Evolutionary conservation across 2,888 invertebrate species (phyloP), one percentile per base, ranked within the genome.

Genomic region (Papilio gigon): DNA sequence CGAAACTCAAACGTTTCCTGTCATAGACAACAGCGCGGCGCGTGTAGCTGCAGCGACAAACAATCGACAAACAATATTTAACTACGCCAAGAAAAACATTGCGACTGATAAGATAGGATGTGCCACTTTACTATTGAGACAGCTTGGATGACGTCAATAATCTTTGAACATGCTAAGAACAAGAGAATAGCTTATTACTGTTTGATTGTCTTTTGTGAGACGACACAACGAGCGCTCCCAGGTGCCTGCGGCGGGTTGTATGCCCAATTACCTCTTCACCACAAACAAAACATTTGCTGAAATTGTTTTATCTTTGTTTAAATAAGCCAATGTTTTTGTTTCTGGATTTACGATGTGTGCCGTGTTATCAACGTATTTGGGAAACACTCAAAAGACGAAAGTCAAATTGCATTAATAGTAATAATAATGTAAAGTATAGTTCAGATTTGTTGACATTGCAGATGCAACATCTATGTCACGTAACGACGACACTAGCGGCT

Each of bases 61-160:
- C 25, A 60, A 40, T 56, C 47, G 47, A 47, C 47, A 63, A 20
- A 62, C 44, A 62, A 47, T 47, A 63, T 63, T 63, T 47, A 47
- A 63, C 37, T 25, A 25, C 22, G 33, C 33, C 6, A 30, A 33
- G 47, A 63, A 47, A 63, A 44, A 63, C 62, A 47, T 44, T 35
- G 8, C 20, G 5, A 5, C 30, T 12, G 62, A 63, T 63, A 63
- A 63, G 62, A 63, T 47, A 63, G 20, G 6, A 63, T 47, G 47
- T 47, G 62, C 47, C 47, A 63, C 22, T 17, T 47, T n/a, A 62
- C 62, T 35, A 1, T 20, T 9, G 12, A 27, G 25, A 40, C 60
- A 35, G 22, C 8, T 17, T 30, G 17, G 30, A 17, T 17, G n/a
- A n/a, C 30, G 53, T 56, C 27, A 56, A 30, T 56, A 30, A 30